Evolutionary conservation across 2,888 invertebrate genomes (phyloP), one percentile per base, ranked within the genome.

Genomic region (Temnothorax unifasciatus): DNA sequence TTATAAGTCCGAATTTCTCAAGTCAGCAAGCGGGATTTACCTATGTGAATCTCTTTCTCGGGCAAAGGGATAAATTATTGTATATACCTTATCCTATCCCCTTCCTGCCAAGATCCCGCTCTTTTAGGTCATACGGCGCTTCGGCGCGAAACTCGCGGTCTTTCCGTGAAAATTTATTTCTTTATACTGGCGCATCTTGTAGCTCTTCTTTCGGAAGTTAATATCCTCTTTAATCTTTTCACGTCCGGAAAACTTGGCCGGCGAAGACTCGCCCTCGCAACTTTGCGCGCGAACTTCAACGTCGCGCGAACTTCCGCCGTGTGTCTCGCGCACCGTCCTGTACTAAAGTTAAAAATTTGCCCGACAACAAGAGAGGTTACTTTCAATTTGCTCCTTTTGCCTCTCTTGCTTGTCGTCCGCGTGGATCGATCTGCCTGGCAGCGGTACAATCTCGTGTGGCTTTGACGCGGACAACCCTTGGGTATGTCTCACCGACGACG

Each of bases 11-110:
- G 85, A 91, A 92, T 92, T 91, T 92, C 88, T 92, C 92, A 92
- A 90, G 90, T 91, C 89, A 88, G 86, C 90, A 88, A 89, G 86
- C 86, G 89, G 90, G 92, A 92, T 92, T 92, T 92, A 91, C 91
- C 87, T 92, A 87, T 82, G 89, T 88, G 85, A 69, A 71, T 0
- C 87, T 82, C 74, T 64, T 74, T 57, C 85, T 68, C 41, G 38
- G 59, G 52, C 61, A 54, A 9, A 41, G 83, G 68, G 63, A 87
- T 85, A 86, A 90, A 91, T 90, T 89, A 91, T 91, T 88, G 86
- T 85, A 85, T 85, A 88, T 85, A 29, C 34, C 21, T 38, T 13
- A 25, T 21, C 18, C 15, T 15, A 8, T 63, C 15, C 11, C 18
- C 25, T 25, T 15, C 29, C 25, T 15, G 9, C 66, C 64, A 41